Percentiles rank a stretch among this genome's conserved stretches.
Evolutionary conservation across 1,140 invertebrate species (phyloP).

Genomic region (Hydropsyche tenuis): DNA sequence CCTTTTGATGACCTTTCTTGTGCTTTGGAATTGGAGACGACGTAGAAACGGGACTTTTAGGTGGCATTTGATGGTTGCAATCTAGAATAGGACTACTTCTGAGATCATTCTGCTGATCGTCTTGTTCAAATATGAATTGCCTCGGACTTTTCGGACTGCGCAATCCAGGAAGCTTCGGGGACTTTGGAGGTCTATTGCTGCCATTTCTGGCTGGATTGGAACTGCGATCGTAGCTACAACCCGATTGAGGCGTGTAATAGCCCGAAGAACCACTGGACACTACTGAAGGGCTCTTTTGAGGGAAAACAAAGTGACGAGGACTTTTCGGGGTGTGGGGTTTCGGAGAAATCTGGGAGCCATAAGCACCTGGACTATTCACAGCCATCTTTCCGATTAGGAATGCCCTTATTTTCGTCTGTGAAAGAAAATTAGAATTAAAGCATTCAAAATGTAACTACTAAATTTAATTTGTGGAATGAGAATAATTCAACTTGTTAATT

Average conservation of each 20-base stretch:
- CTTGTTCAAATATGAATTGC: slow-evolving; percentile 60
- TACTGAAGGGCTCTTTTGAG: slow-evolving; percentile 62
- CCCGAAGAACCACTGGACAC: slow-evolving; percentile 60
- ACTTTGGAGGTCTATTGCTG: slow-evolving; percentile 55
- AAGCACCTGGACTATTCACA: slow-evolving; percentile 61
- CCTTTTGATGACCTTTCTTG: slow-evolving; percentile 30
- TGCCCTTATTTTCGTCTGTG: neutral
- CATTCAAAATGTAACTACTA: no score
- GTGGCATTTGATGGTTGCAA: slow-evolving; percentile 52
- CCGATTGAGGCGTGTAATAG: slow-evolving; percentile 62
- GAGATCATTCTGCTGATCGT: slow-evolving; percentile 50
- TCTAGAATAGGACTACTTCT: slow-evolving; percentile 53
- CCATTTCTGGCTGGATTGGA: slow-evolving; percentile 21
- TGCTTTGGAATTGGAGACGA: slow-evolving; percentile 18
- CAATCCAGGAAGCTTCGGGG: slow-evolving; percentile 55
- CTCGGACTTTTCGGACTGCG: slow-evolving; percentile 59
- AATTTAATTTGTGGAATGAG: no score
- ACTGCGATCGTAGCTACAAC: slow-evolving; percentile 61
- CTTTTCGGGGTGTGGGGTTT: slow-evolving; percentile 61
- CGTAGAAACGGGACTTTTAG: slow-evolving; percentile 35
- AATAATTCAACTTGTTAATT: no score
- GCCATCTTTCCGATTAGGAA: slow-evolving; percentile 52
- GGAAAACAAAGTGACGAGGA: slow-evolving; percentile 61
- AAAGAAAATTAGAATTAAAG: no score
- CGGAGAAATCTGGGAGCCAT: slow-evolving; percentile 58